phyloP scores from a whole-genome alignment of 2,888 invertebrate species.

The Pimpla rufipes region DNA sequence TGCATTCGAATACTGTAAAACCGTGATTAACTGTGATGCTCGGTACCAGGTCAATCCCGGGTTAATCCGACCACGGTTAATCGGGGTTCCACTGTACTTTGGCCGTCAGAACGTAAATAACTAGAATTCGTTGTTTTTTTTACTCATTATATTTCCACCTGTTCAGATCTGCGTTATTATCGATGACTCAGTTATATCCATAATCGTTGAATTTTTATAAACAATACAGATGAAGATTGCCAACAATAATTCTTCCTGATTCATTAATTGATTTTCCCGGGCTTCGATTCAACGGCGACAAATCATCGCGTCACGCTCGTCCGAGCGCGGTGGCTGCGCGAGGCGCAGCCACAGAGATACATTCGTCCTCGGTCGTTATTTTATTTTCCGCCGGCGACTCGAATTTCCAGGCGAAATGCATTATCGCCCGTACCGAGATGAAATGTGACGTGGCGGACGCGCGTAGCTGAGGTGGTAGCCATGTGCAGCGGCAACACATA shows the following conservation, averaged over 20 bases:
- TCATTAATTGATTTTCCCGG: neutral
- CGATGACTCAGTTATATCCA: too few species aligned
- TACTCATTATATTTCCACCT: too few species aligned
- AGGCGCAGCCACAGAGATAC: neutral
- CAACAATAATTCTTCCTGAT: neutral
- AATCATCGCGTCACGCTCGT: neutral
- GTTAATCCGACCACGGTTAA: too few species aligned
- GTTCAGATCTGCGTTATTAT: too few species aligned
- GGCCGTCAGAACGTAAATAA: too few species aligned
- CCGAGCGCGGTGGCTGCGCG: neutral
- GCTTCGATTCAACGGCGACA: neutral
- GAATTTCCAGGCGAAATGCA: slow-evolving; percentile 37
- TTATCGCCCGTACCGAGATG: slow-evolving; percentile 47
- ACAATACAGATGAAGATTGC: too few species aligned
- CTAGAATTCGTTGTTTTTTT: too few species aligned
- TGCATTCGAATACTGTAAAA: too few species aligned
- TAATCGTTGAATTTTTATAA: neutral
- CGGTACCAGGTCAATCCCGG: too few species aligned
- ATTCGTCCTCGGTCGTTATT: neutral
- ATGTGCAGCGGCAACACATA: slow-evolving; percentile 41
- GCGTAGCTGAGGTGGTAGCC: slow-evolving; percentile 47
- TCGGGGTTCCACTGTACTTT: too few species aligned
- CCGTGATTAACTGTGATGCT: too few species aligned
- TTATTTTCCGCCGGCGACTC: neutral
- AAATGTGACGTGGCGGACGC: slow-evolving; percentile 37